Base-by-base conservation (phyloP, 2,888 invertebrate genomes). In the Physocephala rufipes region DNA sequence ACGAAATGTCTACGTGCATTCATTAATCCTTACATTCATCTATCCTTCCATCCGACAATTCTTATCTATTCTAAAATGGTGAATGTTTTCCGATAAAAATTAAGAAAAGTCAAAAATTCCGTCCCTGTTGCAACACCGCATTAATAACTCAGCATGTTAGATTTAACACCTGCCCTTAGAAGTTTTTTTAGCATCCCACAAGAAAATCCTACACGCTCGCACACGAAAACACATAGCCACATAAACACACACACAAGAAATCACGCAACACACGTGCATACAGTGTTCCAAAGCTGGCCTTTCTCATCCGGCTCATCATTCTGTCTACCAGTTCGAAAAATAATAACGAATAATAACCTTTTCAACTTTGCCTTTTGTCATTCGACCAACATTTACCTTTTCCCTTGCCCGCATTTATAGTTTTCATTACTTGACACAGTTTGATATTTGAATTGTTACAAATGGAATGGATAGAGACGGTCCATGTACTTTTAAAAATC, bases 151-250 rank as follows among this genome's bases (percentile, higher is more conserved):
- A 24, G 61, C 21, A 26, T 49, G 36, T 36, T 16, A 36, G 62
- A 51, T 62, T 68, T 62, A 68, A 68, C 68, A 68, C 68, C 68
- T 68, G 68, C 68, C 68, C 62, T 68, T 51, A n/a, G 62, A 28
- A 45, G 58, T 30, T 47, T 16, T 45, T 15, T 67, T 26, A 24
- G 45, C 2, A 59, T 24, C n/a, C n/a, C n/a, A n/a, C n/a, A n/a
- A 47, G 59, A 5, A n/a, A n/a, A n/a, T n/a, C n/a, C n/a, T n/a
- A n/a, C n/a, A n/a, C n/a, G n/a, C n/a, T n/a, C n/a, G n/a, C n/a
- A n/a, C n/a, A n/a, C n/a, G n/a, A n/a, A n/a, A n/a, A n/a, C n/a
- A n/a, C 45, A 49, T 36, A 62, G 61, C 30, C 62, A 47, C 21
- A 68, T 51, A 49, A n/a, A 49, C 16, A 36, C 28, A 28, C 58